Percentiles rank a stretch among this genome's conserved stretches.
Conservation (phyloP, 2,797 vertebrate species). For the Hybognathus amarus region DNA sequence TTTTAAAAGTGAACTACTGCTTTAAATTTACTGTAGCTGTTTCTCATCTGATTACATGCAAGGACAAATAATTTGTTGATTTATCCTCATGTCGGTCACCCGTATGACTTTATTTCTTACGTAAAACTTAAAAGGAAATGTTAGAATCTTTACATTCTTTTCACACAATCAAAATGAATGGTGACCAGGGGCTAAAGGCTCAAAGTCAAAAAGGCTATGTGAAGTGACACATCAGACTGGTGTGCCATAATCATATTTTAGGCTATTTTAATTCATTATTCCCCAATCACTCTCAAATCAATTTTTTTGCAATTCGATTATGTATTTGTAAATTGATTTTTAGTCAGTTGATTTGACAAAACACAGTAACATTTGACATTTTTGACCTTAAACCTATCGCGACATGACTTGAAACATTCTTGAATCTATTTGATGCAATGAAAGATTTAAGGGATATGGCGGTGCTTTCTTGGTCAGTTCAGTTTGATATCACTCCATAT, state of each 20-base stretch:
- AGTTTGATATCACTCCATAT: conserved; percentile 1
- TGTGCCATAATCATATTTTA: not conserved
- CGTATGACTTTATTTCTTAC: not conserved
- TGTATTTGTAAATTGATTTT: not conserved
- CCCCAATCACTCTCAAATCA: too few relatives aligned
- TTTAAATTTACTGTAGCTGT: not conserved
- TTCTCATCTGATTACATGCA: not conserved
- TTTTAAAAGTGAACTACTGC: too few relatives aligned
- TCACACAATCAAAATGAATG: not conserved
- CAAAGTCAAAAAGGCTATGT: not conserved
- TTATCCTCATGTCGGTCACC: not conserved
- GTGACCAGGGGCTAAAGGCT: not conserved
- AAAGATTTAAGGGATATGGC: not conserved
- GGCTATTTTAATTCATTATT: not conserved
- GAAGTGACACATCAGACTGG: not conserved
- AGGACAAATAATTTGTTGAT: not conserved
- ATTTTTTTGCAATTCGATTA: not conserved
- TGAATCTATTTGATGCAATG: not conserved
- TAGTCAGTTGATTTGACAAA: not conserved
- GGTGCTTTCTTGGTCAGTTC: not conserved
- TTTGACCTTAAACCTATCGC: not conserved
- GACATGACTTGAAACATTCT: not conserved
- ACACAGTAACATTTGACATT: not conserved
- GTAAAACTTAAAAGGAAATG: not conserved
- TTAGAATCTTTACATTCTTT: not conserved